Evolutionary conservation across 2,888 invertebrate genomes (phyloP).

Genomic region (Teleiodes luculella): DNA sequence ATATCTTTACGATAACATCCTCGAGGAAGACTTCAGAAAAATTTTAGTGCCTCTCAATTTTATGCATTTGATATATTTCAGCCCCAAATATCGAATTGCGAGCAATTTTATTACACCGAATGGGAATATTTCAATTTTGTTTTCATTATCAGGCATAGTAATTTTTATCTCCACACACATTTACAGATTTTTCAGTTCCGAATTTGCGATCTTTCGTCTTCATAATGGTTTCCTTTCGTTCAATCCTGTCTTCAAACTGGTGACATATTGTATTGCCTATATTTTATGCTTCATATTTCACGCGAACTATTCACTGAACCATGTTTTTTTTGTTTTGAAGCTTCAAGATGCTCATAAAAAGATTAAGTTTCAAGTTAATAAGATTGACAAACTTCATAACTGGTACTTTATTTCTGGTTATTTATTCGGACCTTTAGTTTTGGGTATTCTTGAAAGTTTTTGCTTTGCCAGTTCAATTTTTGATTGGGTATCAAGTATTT

Average conservation of each 20-base stretch:
- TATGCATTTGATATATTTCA: neutral
- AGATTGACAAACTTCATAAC: neutral
- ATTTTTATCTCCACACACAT: neutral
- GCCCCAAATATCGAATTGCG: conserved; percentile 7
- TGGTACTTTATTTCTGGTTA: neutral
- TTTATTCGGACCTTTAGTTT: neutral
- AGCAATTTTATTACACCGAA: conserved; percentile 2
- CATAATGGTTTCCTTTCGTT: neutral
- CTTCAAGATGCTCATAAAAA: conserved; percentile 2
- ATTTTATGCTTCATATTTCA: neutral
- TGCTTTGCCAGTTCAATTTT: neutral
- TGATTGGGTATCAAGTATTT: neutral
- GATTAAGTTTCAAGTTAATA: neutral
- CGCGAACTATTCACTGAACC: neutral
- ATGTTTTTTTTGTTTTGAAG: neutral
- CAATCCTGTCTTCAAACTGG: neutral
- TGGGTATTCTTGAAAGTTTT: neutral
- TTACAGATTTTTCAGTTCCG: neutral
- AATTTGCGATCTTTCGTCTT: neutral
- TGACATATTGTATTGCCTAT: neutral
- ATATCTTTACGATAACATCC: conserved; percentile 1
- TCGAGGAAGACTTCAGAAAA: conserved; percentile 11
- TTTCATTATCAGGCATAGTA: neutral
- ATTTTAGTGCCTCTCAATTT: conserved; percentile 14
- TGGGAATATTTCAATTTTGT: neutral